phyloP scores from a whole-genome alignment of 2,113 vertebrate genomes.

The Otolemur garnettii region DNA sequence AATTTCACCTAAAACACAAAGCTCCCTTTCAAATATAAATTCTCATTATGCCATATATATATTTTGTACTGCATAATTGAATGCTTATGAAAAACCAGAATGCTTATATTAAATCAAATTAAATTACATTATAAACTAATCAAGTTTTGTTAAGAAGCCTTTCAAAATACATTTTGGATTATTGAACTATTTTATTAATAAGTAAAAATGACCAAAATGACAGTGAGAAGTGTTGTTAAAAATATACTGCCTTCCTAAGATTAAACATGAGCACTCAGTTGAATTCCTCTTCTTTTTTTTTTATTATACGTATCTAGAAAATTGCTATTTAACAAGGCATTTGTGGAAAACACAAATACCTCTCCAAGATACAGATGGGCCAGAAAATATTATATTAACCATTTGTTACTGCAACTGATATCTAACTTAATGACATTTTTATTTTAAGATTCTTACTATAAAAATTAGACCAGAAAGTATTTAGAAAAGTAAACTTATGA shows the following conservation, averaged over 20 bases:
- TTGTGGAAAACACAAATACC: background rate
- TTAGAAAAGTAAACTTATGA: background rate
- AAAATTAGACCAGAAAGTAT: background rate
- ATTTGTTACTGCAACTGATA: background rate
- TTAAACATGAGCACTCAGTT: background rate
- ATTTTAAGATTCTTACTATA: background rate
- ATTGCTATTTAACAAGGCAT: background rate
- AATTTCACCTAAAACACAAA: constrained; percentile 23
- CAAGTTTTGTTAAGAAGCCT: constrained; percentile 10
- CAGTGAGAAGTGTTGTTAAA: background rate
- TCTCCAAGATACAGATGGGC: background rate
- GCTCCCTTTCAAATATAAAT: background rate
- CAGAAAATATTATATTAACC: background rate
- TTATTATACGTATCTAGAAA: background rate
- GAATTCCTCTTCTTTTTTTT: background rate
- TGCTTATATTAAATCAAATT: background rate
- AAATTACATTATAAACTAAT: constrained; percentile 10
- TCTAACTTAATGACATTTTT: background rate
- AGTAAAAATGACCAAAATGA: background rate
- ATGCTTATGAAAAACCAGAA: constrained; percentile 27
- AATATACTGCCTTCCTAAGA: background rate
- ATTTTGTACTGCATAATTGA: background rate
- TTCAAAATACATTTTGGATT: background rate
- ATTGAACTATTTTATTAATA: constrained; percentile 28
- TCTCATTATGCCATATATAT: background rate